These are phyloP conservation scores for Arothron firmamentum DNA, from an alignment of 2,113 vertebrate genomes.

Conservation along the genomic window DNA sequence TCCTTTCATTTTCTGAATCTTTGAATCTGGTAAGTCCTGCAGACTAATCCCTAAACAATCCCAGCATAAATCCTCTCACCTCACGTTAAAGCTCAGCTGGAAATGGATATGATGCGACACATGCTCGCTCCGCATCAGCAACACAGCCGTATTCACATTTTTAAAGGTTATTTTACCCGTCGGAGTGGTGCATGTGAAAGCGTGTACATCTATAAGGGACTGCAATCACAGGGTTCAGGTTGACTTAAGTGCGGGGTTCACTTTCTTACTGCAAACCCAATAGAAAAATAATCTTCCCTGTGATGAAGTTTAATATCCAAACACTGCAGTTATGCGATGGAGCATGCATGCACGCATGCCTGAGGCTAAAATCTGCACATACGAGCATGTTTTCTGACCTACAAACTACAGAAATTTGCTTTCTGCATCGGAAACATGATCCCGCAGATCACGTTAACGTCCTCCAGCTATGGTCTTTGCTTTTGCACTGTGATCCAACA, in stretches of 20 bases:
- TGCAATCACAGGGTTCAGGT: too few relatives aligned
- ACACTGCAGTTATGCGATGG: conserved; percentile 9
- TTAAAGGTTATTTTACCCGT: conserved; percentile 26
- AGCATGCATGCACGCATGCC: conserved; percentile 10
- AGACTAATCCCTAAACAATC: conserved; percentile 73
- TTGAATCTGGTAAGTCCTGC: conserved; percentile 55
- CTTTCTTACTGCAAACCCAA: neutral
- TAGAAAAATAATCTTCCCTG: conserved; percentile 6
- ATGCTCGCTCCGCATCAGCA: conserved; percentile 18
- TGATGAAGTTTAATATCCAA: conserved; percentile 7
- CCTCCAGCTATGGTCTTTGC: conserved; percentile 21
- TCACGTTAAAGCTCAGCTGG: conserved; percentile 52
- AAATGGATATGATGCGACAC: conserved; percentile 58
- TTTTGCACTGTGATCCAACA: neutral
- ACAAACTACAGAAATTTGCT: conserved; percentile 6
- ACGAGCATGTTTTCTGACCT: conserved; percentile 24
- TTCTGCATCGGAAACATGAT: conserved; percentile 22
- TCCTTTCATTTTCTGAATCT: conserved; percentile 58
- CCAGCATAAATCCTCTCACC: conserved; percentile 57
- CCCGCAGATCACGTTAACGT: conserved; percentile 47
- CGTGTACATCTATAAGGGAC: too few relatives aligned
- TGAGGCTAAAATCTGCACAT: conserved; percentile 42
- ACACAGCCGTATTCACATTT: conserved; percentile 20
- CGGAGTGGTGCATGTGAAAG: neutral
- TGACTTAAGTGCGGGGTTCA: too few relatives aligned